A percentile compares a stretch with the other conserved stretches of the same genome.
Conservation (phyloP, 2,797 vertebrate genomes). For the Smutsia gigantea region DNA sequence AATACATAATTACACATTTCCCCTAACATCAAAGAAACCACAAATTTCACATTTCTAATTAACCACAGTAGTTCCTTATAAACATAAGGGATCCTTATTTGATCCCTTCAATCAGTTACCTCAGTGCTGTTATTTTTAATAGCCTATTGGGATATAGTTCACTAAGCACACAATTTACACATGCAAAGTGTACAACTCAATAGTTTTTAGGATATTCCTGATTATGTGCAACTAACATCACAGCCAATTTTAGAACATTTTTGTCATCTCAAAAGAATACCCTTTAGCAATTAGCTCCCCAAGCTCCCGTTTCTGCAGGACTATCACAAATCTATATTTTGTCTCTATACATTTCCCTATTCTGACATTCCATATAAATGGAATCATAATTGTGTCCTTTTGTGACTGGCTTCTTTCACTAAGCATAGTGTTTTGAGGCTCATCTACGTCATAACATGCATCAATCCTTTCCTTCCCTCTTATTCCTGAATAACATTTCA, state of each 20-base stretch:
- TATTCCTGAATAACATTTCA: background rate
- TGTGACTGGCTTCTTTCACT: background rate
- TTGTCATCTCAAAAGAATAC: background rate
- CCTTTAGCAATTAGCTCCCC: background rate
- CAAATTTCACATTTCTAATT: background rate
- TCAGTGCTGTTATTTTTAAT: background rate
- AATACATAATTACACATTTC: background rate
- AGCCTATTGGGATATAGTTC: background rate
- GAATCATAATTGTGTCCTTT: background rate
- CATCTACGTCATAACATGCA: background rate
- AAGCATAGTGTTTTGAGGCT: background rate
- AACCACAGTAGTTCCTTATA: background rate
- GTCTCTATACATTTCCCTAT: background rate
- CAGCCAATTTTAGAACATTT: background rate
- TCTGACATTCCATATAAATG: background rate
- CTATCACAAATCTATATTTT: background rate
- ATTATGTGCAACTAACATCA: background rate
- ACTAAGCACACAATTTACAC: background rate
- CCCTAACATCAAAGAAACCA: background rate
- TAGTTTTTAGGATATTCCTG: background rate
- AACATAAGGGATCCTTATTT: background rate
- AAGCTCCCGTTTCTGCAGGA: background rate
- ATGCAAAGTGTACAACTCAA: rapidly evolving
- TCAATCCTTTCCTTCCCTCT: background rate
- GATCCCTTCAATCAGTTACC: background rate